Evolutionary conservation across 1,140 invertebrate genomes (phyloP), one percentile per base, ranked within the genome.

Genomic region (Diachasmimorpha longicaudata): DNA sequence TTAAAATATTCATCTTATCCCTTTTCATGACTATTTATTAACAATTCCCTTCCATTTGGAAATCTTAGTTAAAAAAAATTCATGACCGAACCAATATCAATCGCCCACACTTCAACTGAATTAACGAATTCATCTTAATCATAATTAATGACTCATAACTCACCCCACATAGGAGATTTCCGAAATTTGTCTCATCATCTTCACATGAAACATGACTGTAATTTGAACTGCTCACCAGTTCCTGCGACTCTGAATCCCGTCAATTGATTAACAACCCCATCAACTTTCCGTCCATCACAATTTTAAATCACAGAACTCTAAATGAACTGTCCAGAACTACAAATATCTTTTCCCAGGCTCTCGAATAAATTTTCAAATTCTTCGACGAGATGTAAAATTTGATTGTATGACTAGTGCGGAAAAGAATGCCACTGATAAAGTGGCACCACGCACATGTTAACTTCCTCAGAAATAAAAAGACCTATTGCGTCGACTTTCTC

Each of bases 101-200:
- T 31, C 31, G 6, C 6, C 31, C 31, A 31, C 31, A 31, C 2
- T 31, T 31, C 6, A 31, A 31, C 31, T 31, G 31, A 31, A 31
- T 31, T 2, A 31, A 31, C 6, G 6, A 31, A 31, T 31, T 31
- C 31, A 31, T 3, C 2, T 31, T 31, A n/a, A n/a, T n/a, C n/a
- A n/a, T n/a, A n/a, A n/a, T n/a, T n/a, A n/a, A 31, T 31, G 31
- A 2, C 31, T 6, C 1, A 58, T 76, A 37, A 86, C 86, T 66
- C 80, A 89, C 87, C 86, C 87, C 8, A 89, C 87, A 44, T 88
- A 89, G 6, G 87, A 89, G 67, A 89, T 87, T 75, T 89, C 85
- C 0, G 87, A 89, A 58, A 89, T 85, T 70, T 89, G 87, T 72
- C 87, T 77, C 78, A 88, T 86, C 75, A 86, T 81, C 76, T 82